A percentile compares a stretch with the other conserved stretches of the same genome.
Evolutionary conservation across 2,888 invertebrate genomes (phyloP).

Genomic region (Reticulitermes lucifugus): DNA sequence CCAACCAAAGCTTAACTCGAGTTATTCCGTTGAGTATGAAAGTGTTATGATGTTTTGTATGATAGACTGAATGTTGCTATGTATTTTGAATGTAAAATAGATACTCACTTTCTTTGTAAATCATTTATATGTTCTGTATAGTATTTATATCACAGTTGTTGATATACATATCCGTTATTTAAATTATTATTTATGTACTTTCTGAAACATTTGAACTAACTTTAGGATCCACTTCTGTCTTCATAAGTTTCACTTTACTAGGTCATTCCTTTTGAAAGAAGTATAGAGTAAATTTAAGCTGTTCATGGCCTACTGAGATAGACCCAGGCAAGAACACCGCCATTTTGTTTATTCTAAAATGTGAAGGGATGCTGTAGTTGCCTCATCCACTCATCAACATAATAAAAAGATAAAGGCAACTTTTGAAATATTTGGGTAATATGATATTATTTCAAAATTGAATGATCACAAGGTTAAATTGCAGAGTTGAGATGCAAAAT

Average conservation of each 20-base stretch:
- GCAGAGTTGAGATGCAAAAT: neutral
- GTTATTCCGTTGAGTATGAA: slow-evolving; percentile 4
- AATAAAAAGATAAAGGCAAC: neutral
- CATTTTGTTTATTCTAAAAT: neutral
- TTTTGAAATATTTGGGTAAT: neutral
- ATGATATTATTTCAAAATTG: neutral
- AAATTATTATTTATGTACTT: neutral
- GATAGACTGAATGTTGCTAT: slow-evolving; percentile 2
- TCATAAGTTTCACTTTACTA: neutral
- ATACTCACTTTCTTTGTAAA: neutral
- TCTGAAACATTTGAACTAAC: neutral
- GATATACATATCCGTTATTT: slow-evolving; percentile 9
- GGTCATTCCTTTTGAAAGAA: neutral
- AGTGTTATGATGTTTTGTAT: slow-evolving; percentile 17
- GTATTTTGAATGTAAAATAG: slow-evolving; percentile 12
- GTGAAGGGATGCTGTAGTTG: neutral
- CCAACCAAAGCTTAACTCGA: neutral
- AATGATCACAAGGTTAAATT: neutral
- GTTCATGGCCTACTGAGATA: neutral
- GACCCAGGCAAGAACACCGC: neutral
- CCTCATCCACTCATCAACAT: neutral
- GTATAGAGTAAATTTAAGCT: neutral
- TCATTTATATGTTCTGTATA: neutral
- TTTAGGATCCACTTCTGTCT: neutral
- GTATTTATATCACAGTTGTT: neutral